Evolutionary conservation across 2,797 vertebrate genomes (phyloP).

Genomic region (Artibeus jamaicensis): DNA sequence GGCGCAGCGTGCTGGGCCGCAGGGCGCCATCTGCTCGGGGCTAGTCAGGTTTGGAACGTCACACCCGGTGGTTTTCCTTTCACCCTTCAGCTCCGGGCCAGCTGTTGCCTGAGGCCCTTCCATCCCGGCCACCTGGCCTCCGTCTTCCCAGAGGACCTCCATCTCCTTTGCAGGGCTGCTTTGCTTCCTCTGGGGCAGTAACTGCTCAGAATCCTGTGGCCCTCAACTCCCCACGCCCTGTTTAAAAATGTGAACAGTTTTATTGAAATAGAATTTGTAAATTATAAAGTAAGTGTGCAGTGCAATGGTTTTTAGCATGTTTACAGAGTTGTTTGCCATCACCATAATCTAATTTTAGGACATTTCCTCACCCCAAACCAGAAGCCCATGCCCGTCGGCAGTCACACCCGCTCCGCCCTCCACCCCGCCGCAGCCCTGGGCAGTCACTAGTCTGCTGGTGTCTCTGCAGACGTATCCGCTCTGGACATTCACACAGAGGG

Average conservation of each 20-base stretch:
- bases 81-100: neutral
- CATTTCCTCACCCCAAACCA: neutral
- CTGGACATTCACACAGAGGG: neutral
- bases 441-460: neutral
- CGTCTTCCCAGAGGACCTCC: neutral
- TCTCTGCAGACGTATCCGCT: neutral
- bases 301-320: neutral
- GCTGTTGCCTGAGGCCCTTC: neutral
- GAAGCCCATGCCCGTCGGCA: neutral
- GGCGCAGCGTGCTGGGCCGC: rapidly evolving
- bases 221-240: neutral
- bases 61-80: rapidly evolving
- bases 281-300: neutral
- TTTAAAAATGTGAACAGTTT: neutral
- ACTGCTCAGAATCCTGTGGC: neutral
- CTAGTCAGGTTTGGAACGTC: neutral
- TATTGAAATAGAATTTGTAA: neutral
- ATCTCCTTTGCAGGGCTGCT: neutral
- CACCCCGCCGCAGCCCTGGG: neutral
- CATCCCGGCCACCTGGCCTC: rapidly evolving
- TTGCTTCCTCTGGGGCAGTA: neutral
- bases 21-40: neutral
- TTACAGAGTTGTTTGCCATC: neutral
- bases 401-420: neutral
- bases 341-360: neutral